phyloP scores from a whole-genome alignment of 2,888 invertebrate genomes.

The Lycocerus yunnanus region DNA sequence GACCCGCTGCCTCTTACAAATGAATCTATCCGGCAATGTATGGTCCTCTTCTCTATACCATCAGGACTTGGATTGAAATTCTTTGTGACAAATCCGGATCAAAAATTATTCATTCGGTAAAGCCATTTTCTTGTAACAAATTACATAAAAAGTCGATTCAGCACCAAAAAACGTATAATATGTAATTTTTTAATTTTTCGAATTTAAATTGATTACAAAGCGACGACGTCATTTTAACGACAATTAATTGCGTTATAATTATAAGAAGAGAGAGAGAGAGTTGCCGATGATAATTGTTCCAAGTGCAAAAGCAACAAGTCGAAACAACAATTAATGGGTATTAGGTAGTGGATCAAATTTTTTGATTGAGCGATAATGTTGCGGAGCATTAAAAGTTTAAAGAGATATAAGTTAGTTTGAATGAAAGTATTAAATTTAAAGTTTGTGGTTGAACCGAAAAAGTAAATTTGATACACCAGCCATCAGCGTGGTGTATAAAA shows the following conservation, averaged over 20 bases:
- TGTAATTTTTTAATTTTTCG: neutral
- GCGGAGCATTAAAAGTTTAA: neutral
- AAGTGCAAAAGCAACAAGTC: neutral
- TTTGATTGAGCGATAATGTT: neutral
- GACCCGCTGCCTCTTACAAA: constrained; percentile 43
- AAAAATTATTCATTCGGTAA: constrained; percentile 5
- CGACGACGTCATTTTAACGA: neutral
- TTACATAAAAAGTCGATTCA: neutral
- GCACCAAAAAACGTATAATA: neutral
- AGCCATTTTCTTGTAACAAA: neutral
- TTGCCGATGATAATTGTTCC: neutral
- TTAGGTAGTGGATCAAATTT: neutral
- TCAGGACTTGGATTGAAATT: constrained; percentile 21
- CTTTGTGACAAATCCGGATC: constrained; percentile 22
- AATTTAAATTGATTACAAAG: neutral
- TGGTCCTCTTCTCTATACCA: constrained; percentile 16
- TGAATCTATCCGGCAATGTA: constrained; percentile 42
- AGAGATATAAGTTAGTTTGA: neutral
- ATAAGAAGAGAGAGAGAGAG: neutral
- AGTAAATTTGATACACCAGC: neutral
- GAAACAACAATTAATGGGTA: neutral
- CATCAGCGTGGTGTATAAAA: neutral
- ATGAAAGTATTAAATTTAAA: neutral
- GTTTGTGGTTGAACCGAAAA: neutral
- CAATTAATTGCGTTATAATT: neutral